phyloP scores from a whole-genome alignment of 2,113 vertebrate species.

The Anolis sagrei region DNA sequence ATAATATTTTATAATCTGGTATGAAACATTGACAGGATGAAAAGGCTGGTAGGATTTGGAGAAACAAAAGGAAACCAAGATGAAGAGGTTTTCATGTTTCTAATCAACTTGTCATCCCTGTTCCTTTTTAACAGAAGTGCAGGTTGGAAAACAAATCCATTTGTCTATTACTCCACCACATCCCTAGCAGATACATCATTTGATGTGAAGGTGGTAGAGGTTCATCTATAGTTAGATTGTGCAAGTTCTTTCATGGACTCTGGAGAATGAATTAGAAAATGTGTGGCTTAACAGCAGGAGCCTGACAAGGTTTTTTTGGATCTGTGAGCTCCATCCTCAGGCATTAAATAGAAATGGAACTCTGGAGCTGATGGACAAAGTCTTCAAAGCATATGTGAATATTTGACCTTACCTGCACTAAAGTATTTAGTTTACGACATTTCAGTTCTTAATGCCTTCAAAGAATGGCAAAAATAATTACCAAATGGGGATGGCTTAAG shows the following conservation, averaged over 20 bases:
- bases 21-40: background rate
- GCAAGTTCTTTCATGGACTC: background rate
- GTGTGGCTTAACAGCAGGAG: background rate
- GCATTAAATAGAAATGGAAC: background rate
- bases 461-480: background rate
- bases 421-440: background rate
- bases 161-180: background rate
- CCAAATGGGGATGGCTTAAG: background rate
- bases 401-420: background rate
- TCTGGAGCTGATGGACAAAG: background rate
- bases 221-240: background rate
- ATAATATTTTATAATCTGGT: background rate
- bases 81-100: background rate
- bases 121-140: background rate
- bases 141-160: background rate
- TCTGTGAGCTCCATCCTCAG: background rate
- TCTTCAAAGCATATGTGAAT: background rate
- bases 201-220: background rate
- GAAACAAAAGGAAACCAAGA: background rate
- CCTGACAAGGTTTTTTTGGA: background rate
- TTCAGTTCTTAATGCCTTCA: too few relatives aligned
- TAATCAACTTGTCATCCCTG: background rate
- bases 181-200: background rate
- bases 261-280: background rate
- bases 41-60: background rate